Conservation (phyloP, 2,888 invertebrate species). For the Chrysina gloriosa region DNA sequence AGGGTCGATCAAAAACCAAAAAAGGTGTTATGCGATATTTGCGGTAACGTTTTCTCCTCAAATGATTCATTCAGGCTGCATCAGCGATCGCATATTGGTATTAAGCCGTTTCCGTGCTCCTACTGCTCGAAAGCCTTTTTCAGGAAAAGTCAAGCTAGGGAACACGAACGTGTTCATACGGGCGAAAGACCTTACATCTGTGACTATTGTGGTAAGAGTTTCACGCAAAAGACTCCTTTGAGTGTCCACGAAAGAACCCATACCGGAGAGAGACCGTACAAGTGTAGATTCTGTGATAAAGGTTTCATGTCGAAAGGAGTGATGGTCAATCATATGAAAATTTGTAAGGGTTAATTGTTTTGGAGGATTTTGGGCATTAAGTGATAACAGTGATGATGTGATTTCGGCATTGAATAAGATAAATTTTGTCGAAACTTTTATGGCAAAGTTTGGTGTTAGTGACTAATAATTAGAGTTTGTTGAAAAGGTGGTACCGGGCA, state of each 20-base stretch:
- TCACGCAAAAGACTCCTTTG: slow-evolving; percentile 70
- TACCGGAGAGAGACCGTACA: slow-evolving; percentile 72
- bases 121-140: slow-evolving; percentile 68
- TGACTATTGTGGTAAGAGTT: slow-evolving; percentile 53
- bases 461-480: no score
- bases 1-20: no score
- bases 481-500: no score
- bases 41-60: slow-evolving; percentile 60
- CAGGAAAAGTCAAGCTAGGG: slow-evolving; percentile 50
- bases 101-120: slow-evolving; percentile 65
- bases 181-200: slow-evolving; percentile 50
- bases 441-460: no score
- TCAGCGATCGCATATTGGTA: slow-evolving; percentile 60
- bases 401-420: no score
- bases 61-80: slow-evolving; percentile 61
- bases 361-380: background rate
- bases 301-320: slow-evolving; percentile 60
- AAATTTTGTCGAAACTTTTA: no score
- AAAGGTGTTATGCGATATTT: slow-evolving; percentile 63
- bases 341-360: slow-evolving; percentile 48
- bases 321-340: slow-evolving; percentile 60
- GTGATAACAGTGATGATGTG: no score
- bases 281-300: slow-evolving; percentile 60
- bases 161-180: slow-evolving; percentile 50
- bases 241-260: slow-evolving; percentile 72